A percentile compares a stretch with the other conserved stretches of the same genome.
Evolutionary conservation across 2,113 vertebrate species (phyloP).

Genomic region (Lates calcarifer): DNA sequence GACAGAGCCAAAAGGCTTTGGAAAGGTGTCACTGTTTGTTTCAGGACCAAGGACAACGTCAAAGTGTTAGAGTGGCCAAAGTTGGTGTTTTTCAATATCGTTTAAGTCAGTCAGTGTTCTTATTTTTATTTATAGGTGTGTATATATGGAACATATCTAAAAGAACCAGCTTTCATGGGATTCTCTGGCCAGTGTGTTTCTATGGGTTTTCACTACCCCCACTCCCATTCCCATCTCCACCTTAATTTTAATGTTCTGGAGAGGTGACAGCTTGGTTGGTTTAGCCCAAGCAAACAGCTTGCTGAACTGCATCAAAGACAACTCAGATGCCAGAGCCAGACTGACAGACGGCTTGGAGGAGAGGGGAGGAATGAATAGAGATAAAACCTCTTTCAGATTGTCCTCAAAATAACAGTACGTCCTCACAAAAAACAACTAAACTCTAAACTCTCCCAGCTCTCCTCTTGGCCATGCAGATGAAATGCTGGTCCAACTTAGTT

Average conservation of each 20-base stretch:
- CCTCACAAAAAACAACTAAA: not conserved
- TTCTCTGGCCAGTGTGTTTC: constrained; percentile 12
- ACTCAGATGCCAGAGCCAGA: constrained; percentile 78
- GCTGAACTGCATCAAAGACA: constrained; percentile 73
- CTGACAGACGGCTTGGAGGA: constrained; percentile 74
- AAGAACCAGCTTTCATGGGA: constrained; percentile 10
- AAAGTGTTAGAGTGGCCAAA: not conserved
- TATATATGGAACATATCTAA: not conserved
- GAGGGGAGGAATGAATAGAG: constrained; percentile 51
- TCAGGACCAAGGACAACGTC: constrained; percentile 66
- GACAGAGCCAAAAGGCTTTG: constrained; percentile 36
- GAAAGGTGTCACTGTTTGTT: constrained; percentile 21
- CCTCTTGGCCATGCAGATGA: constrained; percentile 24
- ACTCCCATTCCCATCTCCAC: not conserved
- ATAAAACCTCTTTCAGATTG: constrained; percentile 57
- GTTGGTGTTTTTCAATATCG: not conserved
- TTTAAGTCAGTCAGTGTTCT: not conserved
- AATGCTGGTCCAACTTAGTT: constrained; percentile 28
- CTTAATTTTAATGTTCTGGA: constrained; percentile 48
- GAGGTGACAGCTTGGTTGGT: constrained; percentile 69
- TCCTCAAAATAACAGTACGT: constrained; percentile 9
- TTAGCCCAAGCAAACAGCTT: constrained; percentile 75
- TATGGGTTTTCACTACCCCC: not conserved
- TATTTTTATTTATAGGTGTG: not conserved
- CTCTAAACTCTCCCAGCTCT: constrained; percentile 25